Evolutionary conservation across 2,113 vertebrate genomes (phyloP), one percentile per base, ranked within the genome.

Genomic region (Onychostoma macrolepis): DNA sequence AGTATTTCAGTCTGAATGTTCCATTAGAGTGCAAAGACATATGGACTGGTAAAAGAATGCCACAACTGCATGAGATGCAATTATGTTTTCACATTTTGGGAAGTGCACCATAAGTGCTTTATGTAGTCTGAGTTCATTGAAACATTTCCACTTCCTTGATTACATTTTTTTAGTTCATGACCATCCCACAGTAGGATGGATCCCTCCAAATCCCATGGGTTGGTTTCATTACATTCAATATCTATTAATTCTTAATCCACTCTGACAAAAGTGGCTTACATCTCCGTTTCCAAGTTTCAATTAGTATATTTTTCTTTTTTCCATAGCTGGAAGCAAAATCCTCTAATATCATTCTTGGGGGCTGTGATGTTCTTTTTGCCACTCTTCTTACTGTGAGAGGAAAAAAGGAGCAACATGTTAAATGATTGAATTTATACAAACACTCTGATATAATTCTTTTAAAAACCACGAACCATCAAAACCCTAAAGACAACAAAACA

Each of bases 61-160:
- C 33, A 38, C 69, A 67, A 33, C 24, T 79, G 48, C 65, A 69
- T 1, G 45, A 13, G 24, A 17, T 67, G 41, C 80, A 74, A 77
- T 61, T 67, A 85, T n/a, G 36, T 78, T 75, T 86, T 90, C 84
- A 88, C 84, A 90, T 88, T 86, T 84, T 85, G 72, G 61, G n/a
- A 56, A 36, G 36, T 30, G 36, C 45, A 85, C 33, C 15, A 65
- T 84, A 86, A 61, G 84, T 83, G 80, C 84, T 83, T 75, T 30
- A n/a, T 77, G 74, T 81, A 11, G 77, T 30, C 26, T 19, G 81
- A 65, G 24, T 87, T 82, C n/a, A 77, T 61, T 87, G 43, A 85
- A 67, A 85, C 84, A 80, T 36, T 24, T 65, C 75, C 38, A 41
- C 72, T 87, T 63, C 67, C 69, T 82, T 72, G 78, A 74, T 85